A percentile compares a stretch with the other conserved stretches of the same genome.
Conservation (phyloP, 2,113 vertebrate species). For the Alosa alosa region DNA sequence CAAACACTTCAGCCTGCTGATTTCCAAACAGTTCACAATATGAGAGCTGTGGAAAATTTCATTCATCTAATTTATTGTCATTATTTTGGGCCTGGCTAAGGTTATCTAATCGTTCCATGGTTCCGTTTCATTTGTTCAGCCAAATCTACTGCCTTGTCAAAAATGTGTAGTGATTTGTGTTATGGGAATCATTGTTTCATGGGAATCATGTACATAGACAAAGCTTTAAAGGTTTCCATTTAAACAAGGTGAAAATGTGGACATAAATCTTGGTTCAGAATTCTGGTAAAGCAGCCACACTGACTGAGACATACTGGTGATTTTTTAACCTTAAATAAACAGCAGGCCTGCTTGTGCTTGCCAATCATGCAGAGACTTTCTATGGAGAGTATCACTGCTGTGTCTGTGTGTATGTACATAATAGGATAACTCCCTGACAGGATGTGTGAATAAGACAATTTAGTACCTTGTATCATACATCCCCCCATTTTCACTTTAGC, state of each 20-base stretch:
- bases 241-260: neutral
- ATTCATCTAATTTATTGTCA: conserved; percentile 13
- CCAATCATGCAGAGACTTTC: neutral
- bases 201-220: neutral
- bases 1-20: conserved; percentile 21
- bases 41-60: neutral
- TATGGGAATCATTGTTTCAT: neutral
- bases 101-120: neutral
- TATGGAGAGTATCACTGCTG: neutral
- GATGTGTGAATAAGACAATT: neutral
- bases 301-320: too few species aligned
- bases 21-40: conserved; percentile 7
- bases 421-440: neutral
- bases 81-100: conserved; percentile 5
- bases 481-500: neutral
- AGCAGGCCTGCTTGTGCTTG: neutral
- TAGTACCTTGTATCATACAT: neutral
- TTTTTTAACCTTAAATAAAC: neutral
- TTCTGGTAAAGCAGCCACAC: neutral
- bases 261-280: neutral
- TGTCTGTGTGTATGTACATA: neutral
- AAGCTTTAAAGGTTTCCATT: neutral
- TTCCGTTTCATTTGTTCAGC: neutral
- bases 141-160: neutral
- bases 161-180: conserved; percentile 1